A percentile compares a stretch with the other conserved stretches of the same genome.
These are phyloP conservation scores for Agrotis puta DNA, from an alignment of 2,888 invertebrate genomes.

Conservation along the genomic window DNA sequence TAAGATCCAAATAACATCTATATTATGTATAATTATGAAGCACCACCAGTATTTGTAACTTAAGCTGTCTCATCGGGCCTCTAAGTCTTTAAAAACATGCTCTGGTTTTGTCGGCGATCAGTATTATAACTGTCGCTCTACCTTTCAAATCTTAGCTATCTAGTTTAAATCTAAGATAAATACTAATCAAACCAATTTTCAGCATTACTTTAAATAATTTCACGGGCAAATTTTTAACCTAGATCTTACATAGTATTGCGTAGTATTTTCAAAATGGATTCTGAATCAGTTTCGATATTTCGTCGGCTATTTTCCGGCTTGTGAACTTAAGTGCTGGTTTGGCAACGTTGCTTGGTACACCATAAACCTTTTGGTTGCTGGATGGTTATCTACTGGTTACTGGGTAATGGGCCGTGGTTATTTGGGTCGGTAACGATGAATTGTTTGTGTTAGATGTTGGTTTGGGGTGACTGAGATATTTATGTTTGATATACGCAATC, in stretches of 20 bases:
- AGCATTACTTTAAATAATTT: slow-evolving; percentile 46
- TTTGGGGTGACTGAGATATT: slow-evolving; percentile 22
- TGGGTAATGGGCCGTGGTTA: slow-evolving; percentile 62
- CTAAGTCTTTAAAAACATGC: not conserved
- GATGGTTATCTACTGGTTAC: slow-evolving; percentile 60
- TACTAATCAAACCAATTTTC: slow-evolving; percentile 31
- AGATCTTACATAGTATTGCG: slow-evolving; percentile 54
- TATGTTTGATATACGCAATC: slow-evolving; percentile 13
- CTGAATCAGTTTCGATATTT: slow-evolving; percentile 70
- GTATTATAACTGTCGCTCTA: not conserved
- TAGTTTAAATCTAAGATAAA: slow-evolving; percentile 13
- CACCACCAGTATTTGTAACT: not conserved
- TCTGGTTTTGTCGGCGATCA: too few relatives aligned
- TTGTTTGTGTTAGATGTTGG: slow-evolving; percentile 25
- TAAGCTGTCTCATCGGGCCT: not conserved
- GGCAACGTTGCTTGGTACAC: slow-evolving; percentile 60
- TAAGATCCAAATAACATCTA: too few relatives aligned
- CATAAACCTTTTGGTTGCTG: slow-evolving; percentile 67
- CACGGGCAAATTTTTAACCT: slow-evolving; percentile 59
- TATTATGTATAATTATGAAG: too few relatives aligned
- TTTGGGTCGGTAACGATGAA: slow-evolving; percentile 56
- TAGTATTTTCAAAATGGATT: slow-evolving; percentile 67
- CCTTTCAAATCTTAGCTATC: not conserved
- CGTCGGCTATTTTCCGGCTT: slow-evolving; percentile 72
- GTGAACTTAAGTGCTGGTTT: slow-evolving; percentile 65